phyloP scores from a whole-genome alignment of 2,888 invertebrate species.

The Cristatella mucedo region DNA sequence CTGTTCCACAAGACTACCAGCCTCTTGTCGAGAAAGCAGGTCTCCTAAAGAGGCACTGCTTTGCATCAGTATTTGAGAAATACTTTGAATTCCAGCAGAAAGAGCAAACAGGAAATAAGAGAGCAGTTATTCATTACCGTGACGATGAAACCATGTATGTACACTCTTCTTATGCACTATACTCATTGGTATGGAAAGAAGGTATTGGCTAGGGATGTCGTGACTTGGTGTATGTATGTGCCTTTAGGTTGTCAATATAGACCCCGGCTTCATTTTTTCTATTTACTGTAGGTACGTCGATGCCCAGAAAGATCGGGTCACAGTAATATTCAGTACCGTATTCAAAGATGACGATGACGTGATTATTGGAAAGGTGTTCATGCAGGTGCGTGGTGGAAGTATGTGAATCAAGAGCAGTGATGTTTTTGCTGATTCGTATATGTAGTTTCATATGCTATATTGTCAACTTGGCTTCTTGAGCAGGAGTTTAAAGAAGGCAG shows the following conservation, averaged over 20 bases:
- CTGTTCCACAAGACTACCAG: constrained; percentile 76
- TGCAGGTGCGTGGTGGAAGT: constrained; percentile 50
- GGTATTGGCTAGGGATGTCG: no score
- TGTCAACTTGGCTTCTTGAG: constrained; percentile 12
- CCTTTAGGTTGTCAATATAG: no score
- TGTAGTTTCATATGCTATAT: neutral
- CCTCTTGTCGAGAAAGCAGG: constrained; percentile 77
- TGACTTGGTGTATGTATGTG: no score
- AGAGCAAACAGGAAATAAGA: constrained; percentile 71
- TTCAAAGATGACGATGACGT: constrained; percentile 97
- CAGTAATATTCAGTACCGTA: constrained; percentile 95
- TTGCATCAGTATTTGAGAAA: constrained; percentile 98
- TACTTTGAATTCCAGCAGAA: constrained; percentile 95
- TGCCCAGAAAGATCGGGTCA: constrained; percentile 92
- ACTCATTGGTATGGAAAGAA: no score
- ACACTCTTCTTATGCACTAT: constrained; percentile 6
- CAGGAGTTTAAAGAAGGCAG: constrained; percentile 88
- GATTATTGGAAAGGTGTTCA: constrained; percentile 94
- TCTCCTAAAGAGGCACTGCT: constrained; percentile 88
- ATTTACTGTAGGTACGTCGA: constrained; percentile 67
- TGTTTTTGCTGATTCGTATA: neutral
- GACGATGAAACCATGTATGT: constrained; percentile 92
- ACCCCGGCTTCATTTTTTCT: constrained; percentile 6
- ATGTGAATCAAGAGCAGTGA: neutral
- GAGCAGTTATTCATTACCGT: constrained; percentile 93